Evolutionary conservation across 1,140 invertebrate genomes (phyloP).

Genomic region (Parapsyche elsis): DNA sequence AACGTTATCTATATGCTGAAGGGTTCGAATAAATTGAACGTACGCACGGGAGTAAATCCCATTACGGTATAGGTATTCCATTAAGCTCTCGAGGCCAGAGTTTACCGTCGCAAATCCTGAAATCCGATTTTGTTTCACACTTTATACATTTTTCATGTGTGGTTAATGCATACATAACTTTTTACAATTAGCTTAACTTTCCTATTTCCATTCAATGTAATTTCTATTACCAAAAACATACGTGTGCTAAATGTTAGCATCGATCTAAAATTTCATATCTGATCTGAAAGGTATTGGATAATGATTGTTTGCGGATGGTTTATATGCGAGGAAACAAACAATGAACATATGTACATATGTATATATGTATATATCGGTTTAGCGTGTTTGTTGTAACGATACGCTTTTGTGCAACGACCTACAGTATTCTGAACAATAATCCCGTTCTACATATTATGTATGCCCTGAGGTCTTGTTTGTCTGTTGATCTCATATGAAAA

Average conservation of each 20-base stretch:
- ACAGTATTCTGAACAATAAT: background rate
- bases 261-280: background rate
- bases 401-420: background rate
- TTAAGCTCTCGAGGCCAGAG: slow-evolving; percentile 19
- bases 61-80: slow-evolving; percentile 43
- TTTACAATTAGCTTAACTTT: no score
- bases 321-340: background rate
- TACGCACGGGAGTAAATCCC: slow-evolving; percentile 37
- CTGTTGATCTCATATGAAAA: slow-evolving; percentile 12
- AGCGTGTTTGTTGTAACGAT: background rate
- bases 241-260: no score
- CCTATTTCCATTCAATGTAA: no score
- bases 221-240: no score
- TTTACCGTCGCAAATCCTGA: slow-evolving; percentile 21
- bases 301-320: background rate
- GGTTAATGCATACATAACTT: background rate
- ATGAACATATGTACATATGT: no score
- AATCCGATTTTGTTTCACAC: slow-evolving; percentile 10
- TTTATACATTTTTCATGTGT: background rate
- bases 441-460: background rate
- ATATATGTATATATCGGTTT: background rate
- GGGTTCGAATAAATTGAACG: slow-evolving; percentile 40
- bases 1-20: slow-evolving; percentile 32
- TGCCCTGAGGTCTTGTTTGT: background rate
- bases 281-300: background rate